These are phyloP conservation scores for Caenorhabditis elegans DNA, from an alignment of 1,140 invertebrate genomes.

Conservation along the genomic window DNA sequence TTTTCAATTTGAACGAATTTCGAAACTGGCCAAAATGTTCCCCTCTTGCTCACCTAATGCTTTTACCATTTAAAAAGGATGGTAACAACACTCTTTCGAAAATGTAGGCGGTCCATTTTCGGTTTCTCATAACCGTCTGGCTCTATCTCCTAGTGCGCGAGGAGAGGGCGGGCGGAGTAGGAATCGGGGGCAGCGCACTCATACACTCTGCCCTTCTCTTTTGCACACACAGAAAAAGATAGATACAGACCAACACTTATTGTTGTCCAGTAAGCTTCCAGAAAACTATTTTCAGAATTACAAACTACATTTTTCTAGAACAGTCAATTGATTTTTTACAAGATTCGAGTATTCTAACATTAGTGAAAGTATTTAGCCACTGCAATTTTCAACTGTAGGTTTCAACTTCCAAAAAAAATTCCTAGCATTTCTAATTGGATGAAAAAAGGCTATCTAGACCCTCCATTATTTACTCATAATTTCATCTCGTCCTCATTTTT, in stretches of 20 bases:
- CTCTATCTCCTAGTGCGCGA: constrained; percentile 25
- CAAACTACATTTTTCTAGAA: too few relatives aligned
- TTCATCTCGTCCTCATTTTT: not conserved
- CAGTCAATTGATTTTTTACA: too few relatives aligned
- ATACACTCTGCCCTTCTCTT: constrained; percentile 27
- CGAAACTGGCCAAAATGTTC: too few relatives aligned
- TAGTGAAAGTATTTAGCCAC: too few relatives aligned
- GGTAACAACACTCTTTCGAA: not conserved
- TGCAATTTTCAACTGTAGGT: too few relatives aligned
- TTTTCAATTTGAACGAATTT: too few relatives aligned
- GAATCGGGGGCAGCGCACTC: constrained; percentile 27
- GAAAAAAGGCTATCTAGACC: not conserved
- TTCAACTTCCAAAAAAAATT: too few relatives aligned
- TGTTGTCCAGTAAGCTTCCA: not conserved
- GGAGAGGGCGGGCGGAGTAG: constrained; percentile 8
- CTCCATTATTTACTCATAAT: constrained; percentile 18
- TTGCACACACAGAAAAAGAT: constrained; percentile 20
- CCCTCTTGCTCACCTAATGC: too few relatives aligned
- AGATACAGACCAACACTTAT: not conserved
- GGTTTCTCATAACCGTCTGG: constrained; percentile 21
- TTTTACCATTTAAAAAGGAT: too few relatives aligned
- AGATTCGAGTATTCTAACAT: too few relatives aligned
- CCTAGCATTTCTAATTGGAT: not conserved
- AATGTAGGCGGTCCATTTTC: constrained; percentile 25
- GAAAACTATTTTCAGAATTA: not conserved